Evolutionary conservation across 2,797 vertebrate genomes (phyloP).

Genomic region (Ceryle rudis): DNA sequence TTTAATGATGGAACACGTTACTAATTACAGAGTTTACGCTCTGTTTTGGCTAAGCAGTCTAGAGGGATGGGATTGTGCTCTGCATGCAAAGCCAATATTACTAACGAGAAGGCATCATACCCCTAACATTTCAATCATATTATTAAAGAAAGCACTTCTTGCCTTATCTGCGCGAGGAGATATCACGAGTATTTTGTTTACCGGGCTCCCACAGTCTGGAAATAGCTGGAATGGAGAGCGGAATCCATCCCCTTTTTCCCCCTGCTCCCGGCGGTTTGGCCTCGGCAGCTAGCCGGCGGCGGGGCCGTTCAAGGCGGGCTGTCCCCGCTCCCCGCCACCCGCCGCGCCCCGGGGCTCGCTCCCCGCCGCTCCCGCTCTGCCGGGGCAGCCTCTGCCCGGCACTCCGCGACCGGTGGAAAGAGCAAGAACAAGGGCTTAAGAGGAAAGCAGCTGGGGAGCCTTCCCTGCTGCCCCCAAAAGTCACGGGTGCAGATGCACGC

Average conservation of each 20-base stretch:
- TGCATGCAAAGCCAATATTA: constrained; percentile 76
- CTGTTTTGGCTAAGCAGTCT: constrained; percentile 75
- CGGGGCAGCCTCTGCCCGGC: not conserved
- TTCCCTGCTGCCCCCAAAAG: not conserved
- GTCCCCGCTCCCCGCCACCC: no score
- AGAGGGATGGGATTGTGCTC: constrained; percentile 51
- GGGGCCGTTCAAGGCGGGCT: not conserved
- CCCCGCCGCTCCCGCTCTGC: not conserved
- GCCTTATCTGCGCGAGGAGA: not conserved
- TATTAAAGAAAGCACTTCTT: constrained; percentile 59
- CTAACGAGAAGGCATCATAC: constrained; percentile 63
- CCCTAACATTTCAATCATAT: constrained; percentile 64
- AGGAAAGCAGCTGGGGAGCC: not conserved
- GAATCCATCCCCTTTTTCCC: not conserved
- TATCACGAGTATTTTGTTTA: constrained; percentile 6
- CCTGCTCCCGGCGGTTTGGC: not conserved
- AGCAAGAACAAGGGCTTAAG: not conserved
- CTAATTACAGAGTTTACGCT: constrained; percentile 79
- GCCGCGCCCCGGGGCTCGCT: not conserved
- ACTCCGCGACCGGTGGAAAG: not conserved
- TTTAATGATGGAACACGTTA: constrained; percentile 76
- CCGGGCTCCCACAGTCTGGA: not conserved
- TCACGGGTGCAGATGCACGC: not conserved
- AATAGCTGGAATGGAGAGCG: not conserved
- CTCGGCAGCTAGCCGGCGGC: not conserved